Percentiles rank a stretch among this genome's conserved stretches.
Evolutionary conservation across 2,888 invertebrate genomes (phyloP).

Genomic region (Eristalinus aeneus): DNA sequence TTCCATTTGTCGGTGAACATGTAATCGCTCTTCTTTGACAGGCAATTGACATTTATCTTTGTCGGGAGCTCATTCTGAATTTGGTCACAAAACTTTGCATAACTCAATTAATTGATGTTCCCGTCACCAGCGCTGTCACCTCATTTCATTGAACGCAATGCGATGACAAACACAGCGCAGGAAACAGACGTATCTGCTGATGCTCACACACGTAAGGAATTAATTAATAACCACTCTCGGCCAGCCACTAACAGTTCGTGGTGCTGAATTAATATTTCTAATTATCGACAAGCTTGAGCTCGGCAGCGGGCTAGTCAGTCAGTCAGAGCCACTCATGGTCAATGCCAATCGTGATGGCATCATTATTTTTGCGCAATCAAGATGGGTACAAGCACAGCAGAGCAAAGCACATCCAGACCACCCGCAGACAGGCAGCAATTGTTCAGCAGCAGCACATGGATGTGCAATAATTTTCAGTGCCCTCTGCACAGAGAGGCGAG

Average conservation of each 20-base stretch:
- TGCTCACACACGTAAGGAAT: slow-evolving; percentile 22
- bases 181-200: slow-evolving; percentile 18
- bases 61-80: not conserved
- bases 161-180: slow-evolving; percentile 27
- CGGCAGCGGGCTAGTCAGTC: not conserved
- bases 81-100: not conserved
- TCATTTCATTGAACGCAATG: not conserved
- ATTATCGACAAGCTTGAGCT: slow-evolving; percentile 46
- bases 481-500: slow-evolving; percentile 43
- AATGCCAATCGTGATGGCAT: slow-evolving; percentile 49
- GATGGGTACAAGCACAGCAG: not conserved
- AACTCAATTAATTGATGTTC: slow-evolving; percentile 23
- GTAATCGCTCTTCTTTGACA: no score
- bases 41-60: not conserved
- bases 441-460: slow-evolving; percentile 56
- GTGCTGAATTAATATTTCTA: slow-evolving; percentile 40
- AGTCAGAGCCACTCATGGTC: slow-evolving; percentile 39
- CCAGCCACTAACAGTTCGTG: not conserved
- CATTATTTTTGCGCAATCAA: slow-evolving; percentile 38
- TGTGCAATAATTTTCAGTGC: slow-evolving; percentile 57
- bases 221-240: slow-evolving; percentile 31
- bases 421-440: slow-evolving; percentile 50
- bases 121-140: slow-evolving; percentile 28
- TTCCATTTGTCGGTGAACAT: not conserved
- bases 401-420: slow-evolving; percentile 33